Conservation (phyloP, 2,797 vertebrate species). For the Rhabdophis nuchalis region DNA sequence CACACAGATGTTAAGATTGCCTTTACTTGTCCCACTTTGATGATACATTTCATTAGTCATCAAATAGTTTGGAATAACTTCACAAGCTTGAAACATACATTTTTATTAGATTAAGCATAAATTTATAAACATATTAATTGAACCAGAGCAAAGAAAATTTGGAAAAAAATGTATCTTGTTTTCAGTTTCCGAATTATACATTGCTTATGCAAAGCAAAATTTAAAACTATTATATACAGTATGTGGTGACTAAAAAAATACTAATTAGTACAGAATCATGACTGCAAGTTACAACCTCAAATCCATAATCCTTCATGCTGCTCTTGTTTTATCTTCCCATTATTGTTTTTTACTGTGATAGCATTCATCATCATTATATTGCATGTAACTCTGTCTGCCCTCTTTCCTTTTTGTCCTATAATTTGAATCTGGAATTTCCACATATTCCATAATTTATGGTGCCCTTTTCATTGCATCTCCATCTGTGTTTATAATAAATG, state of each 20-base stretch:
- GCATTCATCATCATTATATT: background rate
- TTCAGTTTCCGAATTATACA: background rate
- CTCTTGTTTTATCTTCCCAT: background rate
- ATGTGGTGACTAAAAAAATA: background rate
- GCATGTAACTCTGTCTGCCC: background rate
- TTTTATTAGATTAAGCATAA: background rate
- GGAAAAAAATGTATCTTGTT: background rate
- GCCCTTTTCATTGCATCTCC: background rate
- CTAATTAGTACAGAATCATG: background rate
- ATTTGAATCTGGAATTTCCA: background rate
- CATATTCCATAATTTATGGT: background rate
- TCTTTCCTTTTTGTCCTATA: background rate
- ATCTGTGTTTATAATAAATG: background rate
- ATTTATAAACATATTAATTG: slow-evolving; percentile 14
- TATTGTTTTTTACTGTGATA: background rate
- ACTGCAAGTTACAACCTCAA: background rate
- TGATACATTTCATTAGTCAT: background rate
- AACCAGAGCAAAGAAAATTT: background rate
- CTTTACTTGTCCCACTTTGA: background rate
- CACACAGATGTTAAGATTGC: background rate
- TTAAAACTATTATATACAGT: background rate
- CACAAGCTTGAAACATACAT: background rate
- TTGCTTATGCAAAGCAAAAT: background rate
- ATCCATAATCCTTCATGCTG: background rate
- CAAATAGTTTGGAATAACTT: background rate